These are phyloP conservation scores for Euschistus heros DNA, from an alignment of 1,140 invertebrate species.

Conservation along the genomic window DNA sequence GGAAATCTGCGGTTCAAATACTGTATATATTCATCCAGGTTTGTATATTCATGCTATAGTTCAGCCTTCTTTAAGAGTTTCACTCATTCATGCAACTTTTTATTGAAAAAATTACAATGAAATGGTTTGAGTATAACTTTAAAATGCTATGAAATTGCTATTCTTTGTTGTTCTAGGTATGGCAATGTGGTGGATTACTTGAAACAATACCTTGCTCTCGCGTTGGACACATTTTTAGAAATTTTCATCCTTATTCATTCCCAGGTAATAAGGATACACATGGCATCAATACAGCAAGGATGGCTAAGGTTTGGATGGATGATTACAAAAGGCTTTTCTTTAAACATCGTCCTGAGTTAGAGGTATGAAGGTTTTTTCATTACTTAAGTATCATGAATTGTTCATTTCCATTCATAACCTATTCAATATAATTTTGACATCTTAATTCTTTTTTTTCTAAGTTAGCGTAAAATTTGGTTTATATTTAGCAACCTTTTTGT, in stretches of 20 bases:
- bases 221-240: conserved; percentile 95
- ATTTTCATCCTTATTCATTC: conserved; percentile 83
- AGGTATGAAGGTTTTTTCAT: conserved; percentile 42
- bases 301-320: conserved; percentile 88
- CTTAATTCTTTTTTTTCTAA: background rate
- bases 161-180: conserved; percentile 50
- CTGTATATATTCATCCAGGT: no score
- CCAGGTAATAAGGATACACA: conserved; percentile 78
- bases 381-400: no score
- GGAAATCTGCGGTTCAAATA: no score
- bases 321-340: conserved; percentile 81
- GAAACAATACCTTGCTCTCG: conserved; percentile 93
- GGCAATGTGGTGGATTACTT: conserved; percentile 92
- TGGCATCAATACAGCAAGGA: conserved; percentile 77
- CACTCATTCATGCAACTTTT: no score
- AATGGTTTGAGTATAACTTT: no score
- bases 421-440: no score
- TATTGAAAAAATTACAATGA: no score
- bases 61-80: no score
- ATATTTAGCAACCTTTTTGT: no score
- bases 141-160: no score
- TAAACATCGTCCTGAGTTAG: conserved; percentile 63
- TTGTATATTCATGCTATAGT: no score
- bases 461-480: background rate
- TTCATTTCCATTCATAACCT: no score